Evolutionary conservation across 2,113 vertebrate species (phyloP).

Genomic region (Triplophysa dalaica): DNA sequence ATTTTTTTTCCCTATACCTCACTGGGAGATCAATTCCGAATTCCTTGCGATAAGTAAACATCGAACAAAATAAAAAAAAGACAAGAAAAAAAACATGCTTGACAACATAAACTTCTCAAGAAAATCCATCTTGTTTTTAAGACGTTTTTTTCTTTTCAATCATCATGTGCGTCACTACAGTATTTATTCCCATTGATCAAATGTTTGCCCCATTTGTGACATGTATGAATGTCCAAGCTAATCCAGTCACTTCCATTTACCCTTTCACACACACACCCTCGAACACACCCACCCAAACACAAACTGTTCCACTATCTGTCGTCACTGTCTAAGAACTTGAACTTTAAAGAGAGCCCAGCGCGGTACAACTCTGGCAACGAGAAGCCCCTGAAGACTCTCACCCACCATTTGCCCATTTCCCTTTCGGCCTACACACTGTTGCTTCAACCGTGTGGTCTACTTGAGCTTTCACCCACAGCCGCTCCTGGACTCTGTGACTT

Average conservation of each 20-base stretch:
- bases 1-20: too few species aligned
- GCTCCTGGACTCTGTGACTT: conserved; percentile 52
- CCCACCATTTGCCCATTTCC: conserved; percentile 30
- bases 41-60: too few species aligned
- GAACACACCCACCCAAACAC: conserved; percentile 24
- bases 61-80: too few species aligned
- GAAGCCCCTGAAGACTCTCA: not conserved
- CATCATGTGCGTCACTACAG: not conserved
- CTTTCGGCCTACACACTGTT: conserved; percentile 61
- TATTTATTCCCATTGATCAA: conserved; percentile 24
- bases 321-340: conserved; percentile 28
- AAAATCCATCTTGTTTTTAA: too few species aligned
- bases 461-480: conserved; percentile 60
- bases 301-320: conserved; percentile 39
- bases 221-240: conserved; percentile 8
- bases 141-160: not conserved
- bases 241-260: conserved; percentile 31
- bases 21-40: too few species aligned
- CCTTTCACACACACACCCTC: conserved; percentile 21
- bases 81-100: too few species aligned
- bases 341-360: conserved; percentile 1
- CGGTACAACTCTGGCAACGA: conserved; percentile 6
- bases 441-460: conserved; percentile 70
- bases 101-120: too few species aligned
- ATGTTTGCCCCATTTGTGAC: not conserved